Evolutionary conservation across 92 coral and sea anemone genomes (phyloP).

Genomic region (Phymanthus crucifer): DNA sequence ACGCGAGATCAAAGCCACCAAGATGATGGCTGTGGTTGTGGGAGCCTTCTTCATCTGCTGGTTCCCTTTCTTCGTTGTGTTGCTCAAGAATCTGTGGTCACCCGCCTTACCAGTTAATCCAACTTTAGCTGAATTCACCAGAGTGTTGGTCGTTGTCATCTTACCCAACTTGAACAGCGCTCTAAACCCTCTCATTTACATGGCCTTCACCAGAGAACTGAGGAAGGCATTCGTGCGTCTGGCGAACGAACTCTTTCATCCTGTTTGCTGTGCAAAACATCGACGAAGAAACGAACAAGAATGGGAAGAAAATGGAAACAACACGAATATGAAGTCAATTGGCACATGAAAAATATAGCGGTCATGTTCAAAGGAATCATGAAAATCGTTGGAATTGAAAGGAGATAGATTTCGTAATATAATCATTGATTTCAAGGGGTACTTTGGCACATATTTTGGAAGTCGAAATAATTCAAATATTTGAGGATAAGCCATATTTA

Average conservation of each 20-base stretch:
- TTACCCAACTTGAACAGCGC: constrained; percentile 81
- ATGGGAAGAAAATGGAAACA: neutral
- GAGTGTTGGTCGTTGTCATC: constrained; percentile 47
- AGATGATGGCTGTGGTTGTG: constrained; percentile 81
- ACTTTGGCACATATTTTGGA: too few relatives aligned
- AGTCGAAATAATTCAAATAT: too few relatives aligned
- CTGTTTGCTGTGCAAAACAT: neutral
- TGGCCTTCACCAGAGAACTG: constrained; percentile 73
- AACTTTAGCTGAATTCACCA: constrained; percentile 12
- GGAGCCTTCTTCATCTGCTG: constrained; percentile 70
- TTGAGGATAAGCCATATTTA: too few relatives aligned
- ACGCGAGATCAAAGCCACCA: constrained; percentile 72
- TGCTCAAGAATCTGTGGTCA: constrained; percentile 66
- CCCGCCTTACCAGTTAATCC: constrained; percentile 20
- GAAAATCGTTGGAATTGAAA: too few relatives aligned
- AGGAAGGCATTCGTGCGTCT: constrained; percentile 37
- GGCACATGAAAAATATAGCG: too few relatives aligned
- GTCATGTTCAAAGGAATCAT: neutral
- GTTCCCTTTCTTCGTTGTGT: constrained; percentile 73
- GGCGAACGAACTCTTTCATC: neutral
- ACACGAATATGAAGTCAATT: neutral
- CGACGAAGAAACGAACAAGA: neutral
- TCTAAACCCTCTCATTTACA: constrained; percentile 72
- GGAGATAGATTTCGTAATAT: too few relatives aligned
- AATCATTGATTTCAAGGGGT: too few relatives aligned